Conservation (phyloP, 2,797 vertebrate genomes). For the Pseudochromis fuscus region DNA sequence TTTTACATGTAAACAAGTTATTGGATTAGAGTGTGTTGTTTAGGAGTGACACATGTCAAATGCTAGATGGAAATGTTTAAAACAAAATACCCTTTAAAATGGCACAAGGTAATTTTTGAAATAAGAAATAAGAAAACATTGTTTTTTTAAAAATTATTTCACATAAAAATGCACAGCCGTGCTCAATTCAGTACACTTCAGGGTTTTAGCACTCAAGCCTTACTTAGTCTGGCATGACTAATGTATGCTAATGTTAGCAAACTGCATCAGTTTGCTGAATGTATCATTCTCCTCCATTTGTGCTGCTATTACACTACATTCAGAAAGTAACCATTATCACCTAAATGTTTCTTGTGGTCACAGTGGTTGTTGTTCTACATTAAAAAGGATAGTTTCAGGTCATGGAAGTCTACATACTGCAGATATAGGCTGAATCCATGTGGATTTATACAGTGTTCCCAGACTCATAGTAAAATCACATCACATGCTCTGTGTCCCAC, state of each 20-base stretch:
- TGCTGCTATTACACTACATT: background rate
- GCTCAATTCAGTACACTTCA: background rate
- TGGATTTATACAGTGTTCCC: slow-evolving; percentile 1
- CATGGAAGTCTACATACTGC: background rate
- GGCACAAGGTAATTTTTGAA: background rate
- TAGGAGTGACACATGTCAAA: background rate
- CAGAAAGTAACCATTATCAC: background rate
- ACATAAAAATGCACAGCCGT: too few species aligned
- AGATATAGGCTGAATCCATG: slow-evolving; percentile 4
- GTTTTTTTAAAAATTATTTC: background rate
- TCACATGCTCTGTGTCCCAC: slow-evolving; percentile 77
- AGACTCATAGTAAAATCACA: slow-evolving; percentile 9
- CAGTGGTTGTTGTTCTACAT: slow-evolving; percentile 4
- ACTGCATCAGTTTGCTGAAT: background rate
- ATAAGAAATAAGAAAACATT: slow-evolving; percentile 6
- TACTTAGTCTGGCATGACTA: background rate
- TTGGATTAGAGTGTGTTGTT: background rate
- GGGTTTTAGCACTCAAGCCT: background rate
- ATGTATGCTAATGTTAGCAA: background rate
- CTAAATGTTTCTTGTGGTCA: background rate
- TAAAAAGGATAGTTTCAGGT: background rate
- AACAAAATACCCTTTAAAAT: background rate
- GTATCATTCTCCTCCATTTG: slow-evolving; percentile 7
- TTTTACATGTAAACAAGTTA: background rate
- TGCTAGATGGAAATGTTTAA: background rate